phyloP scores from a whole-genome alignment of 64 coral and sea anemone genomes.

The Stichodactyla mertensii region DNA sequence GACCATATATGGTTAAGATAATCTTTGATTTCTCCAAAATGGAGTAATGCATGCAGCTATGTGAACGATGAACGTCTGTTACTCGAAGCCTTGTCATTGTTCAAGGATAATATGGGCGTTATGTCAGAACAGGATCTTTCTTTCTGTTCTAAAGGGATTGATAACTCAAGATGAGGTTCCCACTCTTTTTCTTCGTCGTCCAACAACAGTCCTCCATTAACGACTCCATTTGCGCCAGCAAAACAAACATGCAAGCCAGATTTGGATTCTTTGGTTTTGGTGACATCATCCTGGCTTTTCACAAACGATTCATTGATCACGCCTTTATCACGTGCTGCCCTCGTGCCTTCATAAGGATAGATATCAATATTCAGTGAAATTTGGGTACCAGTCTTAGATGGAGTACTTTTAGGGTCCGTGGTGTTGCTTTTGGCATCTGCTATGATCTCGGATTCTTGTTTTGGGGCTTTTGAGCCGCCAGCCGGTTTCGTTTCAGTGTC shows the following conservation, averaged over 20 bases:
- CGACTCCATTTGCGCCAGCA: neutral
- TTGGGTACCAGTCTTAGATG: neutral
- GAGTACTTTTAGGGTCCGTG: slow-evolving; percentile 1
- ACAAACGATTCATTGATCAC: neutral
- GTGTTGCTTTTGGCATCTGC: neutral
- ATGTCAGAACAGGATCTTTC: neutral
- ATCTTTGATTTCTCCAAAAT: neutral
- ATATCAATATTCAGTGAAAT: neutral
- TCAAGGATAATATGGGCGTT: neutral
- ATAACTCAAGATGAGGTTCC: neutral
- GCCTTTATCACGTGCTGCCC: neutral
- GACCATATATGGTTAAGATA: neutral
- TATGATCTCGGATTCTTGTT: neutral
- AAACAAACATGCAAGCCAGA: neutral
- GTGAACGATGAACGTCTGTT: neutral
- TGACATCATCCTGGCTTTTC: neutral
- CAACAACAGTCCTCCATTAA: neutral
- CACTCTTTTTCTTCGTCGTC: neutral
- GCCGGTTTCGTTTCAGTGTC: neutral
- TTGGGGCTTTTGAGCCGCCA: neutral
- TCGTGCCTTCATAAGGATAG: neutral
- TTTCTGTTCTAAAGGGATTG: neutral
- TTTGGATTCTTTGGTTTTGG: neutral
- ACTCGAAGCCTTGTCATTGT: neutral
- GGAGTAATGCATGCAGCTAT: neutral